phyloP scores from a whole-genome alignment of 2,888 invertebrate genomes.

The Drosophila rellima region DNA sequence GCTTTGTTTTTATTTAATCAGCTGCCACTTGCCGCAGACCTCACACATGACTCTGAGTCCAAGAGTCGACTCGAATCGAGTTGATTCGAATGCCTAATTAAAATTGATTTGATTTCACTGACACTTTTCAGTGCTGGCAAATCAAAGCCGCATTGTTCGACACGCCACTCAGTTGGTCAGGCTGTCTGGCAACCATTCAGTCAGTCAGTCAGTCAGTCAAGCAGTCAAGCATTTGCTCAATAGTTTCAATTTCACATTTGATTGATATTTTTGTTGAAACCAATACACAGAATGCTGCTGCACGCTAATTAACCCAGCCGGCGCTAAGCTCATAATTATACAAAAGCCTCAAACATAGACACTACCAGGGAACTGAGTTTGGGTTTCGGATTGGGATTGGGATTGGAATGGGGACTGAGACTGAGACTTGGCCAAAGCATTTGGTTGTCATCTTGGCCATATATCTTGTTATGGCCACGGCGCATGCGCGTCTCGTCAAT shows the following conservation, averaged over 20 bases:
- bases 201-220: conserved; percentile 25
- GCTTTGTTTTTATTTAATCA: conserved; percentile 74
- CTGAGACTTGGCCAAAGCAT: conserved; percentile 21
- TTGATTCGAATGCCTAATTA: conserved; percentile 72
- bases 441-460: conserved; percentile 77
- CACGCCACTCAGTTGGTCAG: conserved; percentile 59
- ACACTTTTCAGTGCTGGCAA: conserved; percentile 71
- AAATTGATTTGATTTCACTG: conserved; percentile 82
- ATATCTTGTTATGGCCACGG: conserved; percentile 76
- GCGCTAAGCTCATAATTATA: conserved; percentile 85
- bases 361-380: conserved; percentile 1
- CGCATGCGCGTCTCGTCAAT: conserved; percentile 83
- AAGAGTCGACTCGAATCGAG: conserved; percentile 26
- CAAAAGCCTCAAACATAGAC: conserved; percentile 54
- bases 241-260: conserved; percentile 82
- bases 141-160: conserved; percentile 79
- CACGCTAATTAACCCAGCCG: conserved; percentile 73
- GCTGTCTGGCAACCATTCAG: conserved; percentile 37
- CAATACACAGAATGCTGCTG: conserved; percentile 68
- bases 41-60: conserved; percentile 58
- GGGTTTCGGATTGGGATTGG: conserved; percentile 8
- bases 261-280: conserved; percentile 83
- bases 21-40: conserved; percentile 77
- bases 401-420: conserved; percentile 17
- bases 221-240: conserved; percentile 62